Evolutionary conservation across 1,140 invertebrate genomes (phyloP), one percentile per base, ranked within the genome.

Genomic region (Potamilus streckersoni): DNA sequence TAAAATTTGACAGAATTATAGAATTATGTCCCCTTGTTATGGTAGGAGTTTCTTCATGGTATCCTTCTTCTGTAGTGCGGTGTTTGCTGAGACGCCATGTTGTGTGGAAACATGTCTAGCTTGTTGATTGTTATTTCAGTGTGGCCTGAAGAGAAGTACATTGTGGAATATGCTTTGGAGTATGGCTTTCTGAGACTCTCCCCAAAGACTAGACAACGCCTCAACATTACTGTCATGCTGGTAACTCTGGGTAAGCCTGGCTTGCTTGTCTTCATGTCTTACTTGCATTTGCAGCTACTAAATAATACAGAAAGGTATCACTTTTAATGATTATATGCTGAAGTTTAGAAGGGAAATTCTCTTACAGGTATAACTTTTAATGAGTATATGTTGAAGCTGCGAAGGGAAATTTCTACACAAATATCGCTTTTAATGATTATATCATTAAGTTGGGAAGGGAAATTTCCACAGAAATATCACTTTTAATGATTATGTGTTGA

Each of bases 131-230:
- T 62, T 69, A 67, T 80, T 91, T 78, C 83, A 93, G 94, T 93
- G 71, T 94, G 94, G 94, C 90, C 93, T 87, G 95, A 97, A 82
- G 96, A 98, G 83, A 95, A 97, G 85, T 99, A 98, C 87, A 98
- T 99, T 59, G 94, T 99, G 8, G 98, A 99, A 89, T 99, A 99
- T 92, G 96, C 97, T 2, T 90, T 99, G 76, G 97, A 99, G 89
- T 98, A 99, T 90, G 98, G 98, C 2, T 97, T 98, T 87, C 91
- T 99, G 59, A 92, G 98, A 6, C 90, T 99, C 19, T 96, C 96
- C 16, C 94, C 96, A 0, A 93, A 93, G 49, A 95, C 96, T 1
- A 91, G 97, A 56, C 93, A 95, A 76, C 93, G 93, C 65, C 91
- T 98, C 2, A 96, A 96, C 85, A 97, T 99, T 81, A 96, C 96